These are phyloP conservation scores for Latrodectus geometricus DNA, from an alignment of 1,140 invertebrate genomes.

Conservation along the genomic window DNA sequence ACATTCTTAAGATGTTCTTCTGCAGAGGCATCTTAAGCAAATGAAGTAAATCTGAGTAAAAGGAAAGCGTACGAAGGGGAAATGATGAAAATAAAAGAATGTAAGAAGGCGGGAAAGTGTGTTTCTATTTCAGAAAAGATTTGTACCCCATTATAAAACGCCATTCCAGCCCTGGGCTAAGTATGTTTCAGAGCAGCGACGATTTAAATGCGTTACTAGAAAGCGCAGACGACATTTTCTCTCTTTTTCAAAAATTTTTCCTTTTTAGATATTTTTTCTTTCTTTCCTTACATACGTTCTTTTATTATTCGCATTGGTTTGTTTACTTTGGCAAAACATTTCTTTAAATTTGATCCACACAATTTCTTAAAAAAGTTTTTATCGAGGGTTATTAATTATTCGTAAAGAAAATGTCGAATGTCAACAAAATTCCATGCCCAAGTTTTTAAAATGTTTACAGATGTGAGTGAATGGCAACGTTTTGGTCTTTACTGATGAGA, in stretches of 20 bases:
- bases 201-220: slow-evolving; percentile 52
- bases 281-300: slow-evolving; percentile 11
- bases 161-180: slow-evolving; percentile 25
- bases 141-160: slow-evolving; percentile 54
- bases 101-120: slow-evolving; percentile 30
- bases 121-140: slow-evolving; percentile 39
- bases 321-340: slow-evolving; percentile 48
- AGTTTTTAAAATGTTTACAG: slow-evolving; percentile 55
- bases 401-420: slow-evolving; percentile 49
- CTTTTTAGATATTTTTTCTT: slow-evolving; percentile 22
- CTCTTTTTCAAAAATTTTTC: slow-evolving; percentile 25
- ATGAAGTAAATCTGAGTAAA: slow-evolving; percentile 55
- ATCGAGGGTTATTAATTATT: slow-evolving; percentile 56
- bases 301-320: slow-evolving; percentile 51
- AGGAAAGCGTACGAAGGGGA: slow-evolving; percentile 26
- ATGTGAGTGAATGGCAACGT: slow-evolving; percentile 33
- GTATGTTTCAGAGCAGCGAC: slow-evolving; percentile 28
- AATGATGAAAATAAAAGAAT: slow-evolving; percentile 15
- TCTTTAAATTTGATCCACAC: slow-evolving; percentile 52
- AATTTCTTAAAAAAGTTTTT: slow-evolving; percentile 31
- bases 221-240: slow-evolving; percentile 40
- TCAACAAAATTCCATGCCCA: slow-evolving; percentile 43
- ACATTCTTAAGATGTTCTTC: slow-evolving; percentile 29
- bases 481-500: slow-evolving; percentile 22
- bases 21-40: slow-evolving; percentile 43